Percentiles rank a stretch among this genome's conserved stretches.
Conservation (phyloP, 2,113 vertebrate species). For the Brachyhypopomus occidentalis region DNA sequence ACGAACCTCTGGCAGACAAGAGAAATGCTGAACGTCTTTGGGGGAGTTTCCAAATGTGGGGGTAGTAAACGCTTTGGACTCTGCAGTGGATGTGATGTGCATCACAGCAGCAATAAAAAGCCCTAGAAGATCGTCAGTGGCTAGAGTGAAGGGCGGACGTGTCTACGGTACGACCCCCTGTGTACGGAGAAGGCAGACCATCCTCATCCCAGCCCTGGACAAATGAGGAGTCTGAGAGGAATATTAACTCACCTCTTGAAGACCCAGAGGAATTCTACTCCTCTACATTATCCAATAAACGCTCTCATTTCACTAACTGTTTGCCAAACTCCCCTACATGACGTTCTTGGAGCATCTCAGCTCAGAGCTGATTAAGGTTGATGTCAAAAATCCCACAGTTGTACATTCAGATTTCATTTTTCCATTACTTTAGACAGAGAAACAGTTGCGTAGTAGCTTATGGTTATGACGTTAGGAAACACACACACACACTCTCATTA, state of each 20-base stretch:
- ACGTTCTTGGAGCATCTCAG: neutral
- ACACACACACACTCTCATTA: slow-evolving; percentile 5
- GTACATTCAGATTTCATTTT: neutral
- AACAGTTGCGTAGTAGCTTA: neutral
- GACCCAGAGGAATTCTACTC: neutral
- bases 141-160: neutral
- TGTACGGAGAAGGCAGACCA: neutral
- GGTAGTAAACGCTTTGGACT: too few relatives aligned
- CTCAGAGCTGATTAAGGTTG: slow-evolving; percentile 19
- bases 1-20: too few relatives aligned
- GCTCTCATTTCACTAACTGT: slow-evolving; percentile 14
- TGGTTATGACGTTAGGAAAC: neutral
- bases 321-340: slow-evolving; percentile 28
- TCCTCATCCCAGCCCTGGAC: slow-evolving; percentile 12
- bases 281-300: slow-evolving; percentile 20
- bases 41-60: too few relatives aligned
- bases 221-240: slow-evolving; percentile 22
- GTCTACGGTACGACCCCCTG: neutral
- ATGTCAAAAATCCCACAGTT: neutral
- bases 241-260: slow-evolving; percentile 4
- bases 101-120: too few relatives aligned
- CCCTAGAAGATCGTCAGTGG: too few relatives aligned
- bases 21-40: too few relatives aligned
- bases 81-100: too few relatives aligned
- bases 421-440: neutral